Percentiles rank a stretch among this genome's conserved stretches.
phyloP scores from a whole-genome alignment of 2,888 invertebrate genomes.

The Allolobophora icterica region DNA sequence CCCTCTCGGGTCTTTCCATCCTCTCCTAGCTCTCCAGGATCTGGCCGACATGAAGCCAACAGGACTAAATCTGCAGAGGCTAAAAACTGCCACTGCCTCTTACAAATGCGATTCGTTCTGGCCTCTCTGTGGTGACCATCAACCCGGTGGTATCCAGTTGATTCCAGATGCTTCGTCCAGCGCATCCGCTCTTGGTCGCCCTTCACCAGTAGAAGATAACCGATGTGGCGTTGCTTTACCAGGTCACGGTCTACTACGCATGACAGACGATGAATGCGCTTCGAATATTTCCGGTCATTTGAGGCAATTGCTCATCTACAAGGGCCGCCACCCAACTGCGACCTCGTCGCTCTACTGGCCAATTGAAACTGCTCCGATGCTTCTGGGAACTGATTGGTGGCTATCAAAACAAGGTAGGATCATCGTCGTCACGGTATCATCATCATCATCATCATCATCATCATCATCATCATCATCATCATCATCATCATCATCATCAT shows the following conservation, averaged over 20 bases:
- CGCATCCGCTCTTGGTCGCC: neutral
- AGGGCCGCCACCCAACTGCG: neutral
- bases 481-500: too few species aligned
- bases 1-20: neutral
- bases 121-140: neutral
- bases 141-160: neutral
- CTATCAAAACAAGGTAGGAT: neutral
- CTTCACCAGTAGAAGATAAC: neutral
- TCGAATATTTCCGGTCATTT: neutral
- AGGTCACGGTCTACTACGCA: neutral
- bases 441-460: too few species aligned
- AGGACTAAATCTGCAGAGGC: neutral
- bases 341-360: neutral
- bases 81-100: neutral
- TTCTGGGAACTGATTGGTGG: neutral
- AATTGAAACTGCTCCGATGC: neutral
- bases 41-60: neutral
- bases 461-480: neutral
- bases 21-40: conserved; percentile 17
- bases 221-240: neutral
- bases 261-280: neutral
- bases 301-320: neutral
- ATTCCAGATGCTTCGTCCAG: neutral
- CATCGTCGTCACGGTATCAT: neutral
- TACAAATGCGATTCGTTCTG: neutral